Base-by-base conservation (phyloP, 2,888 invertebrate genomes). In the Coelopa pilipes region DNA sequence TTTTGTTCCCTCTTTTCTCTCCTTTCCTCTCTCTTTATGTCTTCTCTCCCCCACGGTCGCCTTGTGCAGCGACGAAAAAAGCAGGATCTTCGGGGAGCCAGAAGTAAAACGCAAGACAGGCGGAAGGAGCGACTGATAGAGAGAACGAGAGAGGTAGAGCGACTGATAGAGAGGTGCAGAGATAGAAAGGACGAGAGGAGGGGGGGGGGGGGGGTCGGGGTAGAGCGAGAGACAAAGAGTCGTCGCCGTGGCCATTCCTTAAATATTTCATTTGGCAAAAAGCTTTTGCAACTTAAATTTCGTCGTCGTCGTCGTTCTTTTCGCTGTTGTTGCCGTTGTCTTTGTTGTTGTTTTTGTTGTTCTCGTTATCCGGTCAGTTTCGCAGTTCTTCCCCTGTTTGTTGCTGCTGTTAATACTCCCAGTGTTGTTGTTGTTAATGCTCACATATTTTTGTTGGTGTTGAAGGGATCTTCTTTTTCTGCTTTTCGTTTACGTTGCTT, bases 191-290 rank as follows among this genome's bases (percentile, higher is more conserved):
- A n/a, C n/a, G n/a, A n/a, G n/a, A 34, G 34, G 34, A 4, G 34
- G 34, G 34, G 7, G 34, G 7, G 34, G 34, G 34, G 7, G 4
- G 34, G 7, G 34, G 34, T 34, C 2, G 34, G 34, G 34, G 34
- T 34, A 7, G 34, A 34, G 34, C 34, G 34, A 34, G 34, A 34
- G 34, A 34, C 34, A 34, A 34, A 34, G 34, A 34, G 34, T 4
- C 34, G 34, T 34, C 34, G 2, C 2, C 34, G 34, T 34, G 34
- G 34, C 34, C 34, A 34, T 45, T 62, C 12, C 34, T 34, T 62
- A 62, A 62, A 62, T 62, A 62, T 62, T 62, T 62, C 21, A 62
- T 62, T 34, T 62, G n/a, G 62, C 62, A 62, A 62, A 62, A 62
- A 62, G 62, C 62, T 62, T 59, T 62, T 62, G 62, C 34, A 24